Base-by-base conservation (phyloP, 2,113 vertebrate species). In the Vimba vimba region DNA sequence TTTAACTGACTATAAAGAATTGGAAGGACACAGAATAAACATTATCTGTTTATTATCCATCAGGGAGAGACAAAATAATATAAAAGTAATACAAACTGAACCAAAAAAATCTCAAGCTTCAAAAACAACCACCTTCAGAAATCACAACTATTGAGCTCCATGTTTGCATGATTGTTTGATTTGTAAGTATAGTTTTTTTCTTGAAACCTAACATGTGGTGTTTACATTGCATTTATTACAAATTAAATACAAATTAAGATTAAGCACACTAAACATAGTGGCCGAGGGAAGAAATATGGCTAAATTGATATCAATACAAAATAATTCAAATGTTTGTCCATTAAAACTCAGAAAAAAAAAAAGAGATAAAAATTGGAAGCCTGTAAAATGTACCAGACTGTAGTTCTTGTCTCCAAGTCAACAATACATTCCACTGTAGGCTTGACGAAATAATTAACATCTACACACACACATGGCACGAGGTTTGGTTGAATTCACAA, bases 11-110 rank as follows among this genome's bases (percentile, higher is more conserved):
- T 39, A 66, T 66, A 39, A 71, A 8, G 27, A 39, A 43, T 8
- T 10, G 10, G 73, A 91, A 57, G 6, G 77, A 91, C 62, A 90
- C 86, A 84, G 11, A 80, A 88, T 92, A 89, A 93, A 92, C 91
- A 93, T 92, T 79, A 93, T 93, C 87, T 85, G 68, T 95, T 94
- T 94, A 94, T 93, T 94, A 91, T 92, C 87, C 89, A 92, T 92
- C 57, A 91, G 90, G 90, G 85, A 91, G 89, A 93, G 90, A 94
- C 90, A 90, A 93, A 94, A 93, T 91, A 84, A 92, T 94, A 93
- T 89, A 79, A 92, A 94, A 94, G 90, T 91, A 94, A 93, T 92
- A 89, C 91, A 92, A 90, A 94, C 92, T 93, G 91, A 62, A 62
- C 88, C 87, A 89, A 92, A 84, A 90, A 91, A 64, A 71, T 71